Base-by-base conservation (phyloP, 2,888 invertebrate species). In the Caenorhabditis sp. region DNA sequence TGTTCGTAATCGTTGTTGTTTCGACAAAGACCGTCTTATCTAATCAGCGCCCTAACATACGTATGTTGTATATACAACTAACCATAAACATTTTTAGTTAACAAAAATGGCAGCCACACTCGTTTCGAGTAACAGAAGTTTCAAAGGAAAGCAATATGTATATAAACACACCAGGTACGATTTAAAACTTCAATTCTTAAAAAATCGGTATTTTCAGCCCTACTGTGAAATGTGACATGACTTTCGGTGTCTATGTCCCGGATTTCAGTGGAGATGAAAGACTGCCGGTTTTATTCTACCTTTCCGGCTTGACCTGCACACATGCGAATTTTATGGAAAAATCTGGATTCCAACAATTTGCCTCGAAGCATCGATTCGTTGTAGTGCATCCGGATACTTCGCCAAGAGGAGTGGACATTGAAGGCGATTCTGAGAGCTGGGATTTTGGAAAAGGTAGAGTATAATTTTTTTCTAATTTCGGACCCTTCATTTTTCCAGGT, bases 251-350 rank as follows among this genome's bases (percentile, higher is more conserved):
- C 49, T 99, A 92, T 88, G 87, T 97, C 61, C 97, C 97, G 20
- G 93, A 94, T 0, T 92, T 93, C 63, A 83, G 86, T 21, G 87
- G 89, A 86, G 67, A 52, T 10, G 76, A 80, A 57, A 80, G 83
- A 60, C 69, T 83, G 10, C 81, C 82, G 7, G 69, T 79, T 17
- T 76, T 88, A 17, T 77, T 86, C 61, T 87, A 81, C 59, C 77
- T 87, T 10, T 87, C 87, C 1, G 80, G 80, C 0, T 90, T 97
- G 36, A 93, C 93, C 0, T 97, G 97, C 88, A 94, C 92, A 14
- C 97, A 99, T 89, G 93, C 94, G 86, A 99, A 99, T 90, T 96
- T 97, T 87, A 93, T 96, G 76, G 92, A 93, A 61, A 99, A 99
- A 90, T 92, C 95, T 57, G 97, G 96, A n/a, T 93, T 94, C 74